Evolutionary conservation across 2,888 invertebrate genomes (phyloP).

Genomic region (Xiphydria camelus): DNA sequence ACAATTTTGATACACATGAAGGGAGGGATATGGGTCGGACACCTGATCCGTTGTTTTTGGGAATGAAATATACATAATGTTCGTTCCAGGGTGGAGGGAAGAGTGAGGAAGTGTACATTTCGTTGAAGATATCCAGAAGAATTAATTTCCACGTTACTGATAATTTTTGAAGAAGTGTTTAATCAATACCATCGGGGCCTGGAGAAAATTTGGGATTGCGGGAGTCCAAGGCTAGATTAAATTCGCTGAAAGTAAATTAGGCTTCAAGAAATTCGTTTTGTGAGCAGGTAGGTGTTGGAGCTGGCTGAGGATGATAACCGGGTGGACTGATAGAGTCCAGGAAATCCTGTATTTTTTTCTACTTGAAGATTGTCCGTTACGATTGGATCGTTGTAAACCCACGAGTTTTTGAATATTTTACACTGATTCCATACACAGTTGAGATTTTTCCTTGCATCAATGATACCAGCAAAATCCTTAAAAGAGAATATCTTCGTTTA

Average conservation of each 20-base stretch:
- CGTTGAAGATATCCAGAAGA: constrained; percentile 21
- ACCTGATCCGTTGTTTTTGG: constrained; percentile 15
- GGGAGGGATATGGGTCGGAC: constrained; percentile 21
- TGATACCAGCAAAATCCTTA: constrained; percentile 5
- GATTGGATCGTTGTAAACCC: constrained; percentile 7
- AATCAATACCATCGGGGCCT: constrained; percentile 23
- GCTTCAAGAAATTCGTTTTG: background rate
- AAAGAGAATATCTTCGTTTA: constrained; percentile 12
- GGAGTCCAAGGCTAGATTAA: constrained; percentile 13
- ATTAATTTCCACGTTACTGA: constrained; percentile 14
- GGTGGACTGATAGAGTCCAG: constrained; percentile 4
- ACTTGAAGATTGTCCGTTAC: constrained; percentile 9
- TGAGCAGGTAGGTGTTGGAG: too few species aligned
- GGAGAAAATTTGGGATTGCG: constrained; percentile 19
- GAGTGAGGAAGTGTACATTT: constrained; percentile 6
- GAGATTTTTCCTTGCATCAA: constrained; percentile 6
- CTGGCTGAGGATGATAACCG: constrained; percentile 5
- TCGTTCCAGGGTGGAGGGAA: constrained; percentile 14
- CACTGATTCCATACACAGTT: constrained; percentile 16
- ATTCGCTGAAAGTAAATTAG: constrained; percentile 17
- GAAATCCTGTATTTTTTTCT: background rate
- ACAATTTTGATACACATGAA: constrained; percentile 21
- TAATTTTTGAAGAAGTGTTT: constrained; percentile 14
- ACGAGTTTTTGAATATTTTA: constrained; percentile 17
- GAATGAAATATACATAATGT: constrained; percentile 21